phyloP scores from a whole-genome alignment of 2,797 vertebrate genomes.

The Phataginus tricuspis region DNA sequence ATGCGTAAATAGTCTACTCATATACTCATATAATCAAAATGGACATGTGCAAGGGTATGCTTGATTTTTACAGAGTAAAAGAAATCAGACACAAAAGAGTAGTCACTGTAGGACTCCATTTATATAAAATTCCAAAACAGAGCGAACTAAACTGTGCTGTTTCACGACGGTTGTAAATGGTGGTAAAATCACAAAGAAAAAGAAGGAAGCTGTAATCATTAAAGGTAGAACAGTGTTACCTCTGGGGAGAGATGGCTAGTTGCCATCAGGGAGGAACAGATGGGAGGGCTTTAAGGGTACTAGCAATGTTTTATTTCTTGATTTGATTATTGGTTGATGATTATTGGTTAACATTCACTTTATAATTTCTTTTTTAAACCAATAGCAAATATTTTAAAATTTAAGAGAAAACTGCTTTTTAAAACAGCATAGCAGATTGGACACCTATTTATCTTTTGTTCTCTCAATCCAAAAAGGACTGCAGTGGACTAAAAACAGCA shows the following conservation, averaged over 20 bases:
- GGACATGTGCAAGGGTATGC: background rate
- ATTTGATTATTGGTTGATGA: background rate
- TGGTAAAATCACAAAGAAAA: background rate
- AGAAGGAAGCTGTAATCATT: background rate
- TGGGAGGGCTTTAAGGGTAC: background rate
- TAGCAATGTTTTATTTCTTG: background rate
- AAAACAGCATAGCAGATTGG: background rate
- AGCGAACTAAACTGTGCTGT: background rate
- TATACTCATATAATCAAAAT: background rate
- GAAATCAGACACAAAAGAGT: background rate
- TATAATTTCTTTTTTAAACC: background rate
- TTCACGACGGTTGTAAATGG: background rate
- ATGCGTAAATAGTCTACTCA: background rate
- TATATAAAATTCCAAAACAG: background rate
- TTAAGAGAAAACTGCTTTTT: slow-evolving; percentile 34
- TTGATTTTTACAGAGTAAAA: background rate
- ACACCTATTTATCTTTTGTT: background rate
- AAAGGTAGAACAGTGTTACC: background rate
- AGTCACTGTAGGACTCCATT: background rate
- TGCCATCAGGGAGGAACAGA: background rate
- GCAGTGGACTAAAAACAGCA: background rate
- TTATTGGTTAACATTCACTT: background rate
- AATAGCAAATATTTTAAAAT: background rate
- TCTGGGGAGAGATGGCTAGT: background rate
- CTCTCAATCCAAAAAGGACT: background rate